A percentile compares a stretch with the other conserved stretches of the same genome.
Evolutionary conservation across 2,113 vertebrate species (phyloP).

Genomic region (Leptocoma aspasia): DNA sequence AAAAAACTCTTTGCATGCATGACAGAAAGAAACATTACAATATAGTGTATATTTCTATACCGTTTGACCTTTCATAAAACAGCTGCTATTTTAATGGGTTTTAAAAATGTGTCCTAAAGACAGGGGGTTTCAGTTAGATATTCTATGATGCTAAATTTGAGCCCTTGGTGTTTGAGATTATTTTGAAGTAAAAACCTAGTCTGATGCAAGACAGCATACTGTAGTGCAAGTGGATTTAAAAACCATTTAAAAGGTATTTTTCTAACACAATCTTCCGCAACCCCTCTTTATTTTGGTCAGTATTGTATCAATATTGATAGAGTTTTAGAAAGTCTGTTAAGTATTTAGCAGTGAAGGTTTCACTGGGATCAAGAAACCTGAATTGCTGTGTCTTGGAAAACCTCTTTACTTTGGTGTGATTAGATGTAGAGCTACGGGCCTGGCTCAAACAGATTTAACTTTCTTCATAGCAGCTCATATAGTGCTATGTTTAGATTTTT

Average conservation of each 20-base stretch:
- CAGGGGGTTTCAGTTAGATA: background rate
- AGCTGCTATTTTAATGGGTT: background rate
- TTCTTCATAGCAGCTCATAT: background rate
- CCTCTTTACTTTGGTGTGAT: background rate
- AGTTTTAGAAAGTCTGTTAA: background rate
- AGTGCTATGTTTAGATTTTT: background rate
- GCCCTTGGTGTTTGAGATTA: background rate
- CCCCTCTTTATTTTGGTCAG: background rate
- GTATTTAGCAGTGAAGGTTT: background rate
- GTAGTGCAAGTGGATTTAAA: background rate
- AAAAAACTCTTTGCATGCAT: rapidly evolving
- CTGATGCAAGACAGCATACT: background rate
- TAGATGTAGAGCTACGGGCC: background rate
- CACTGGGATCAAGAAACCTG: background rate
- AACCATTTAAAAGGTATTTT: background rate
- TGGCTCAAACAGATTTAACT: background rate
- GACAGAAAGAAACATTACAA: background rate
- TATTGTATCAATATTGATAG: background rate
- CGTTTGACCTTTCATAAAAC: background rate
- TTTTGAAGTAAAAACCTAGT: background rate
- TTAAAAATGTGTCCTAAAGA: background rate
- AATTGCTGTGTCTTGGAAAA: background rate
- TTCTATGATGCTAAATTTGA: background rate
- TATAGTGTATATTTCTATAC: background rate
- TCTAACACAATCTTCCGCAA: background rate